phyloP scores from a whole-genome alignment of 2,797 vertebrate species.

The Trachops cirrhosus region DNA sequence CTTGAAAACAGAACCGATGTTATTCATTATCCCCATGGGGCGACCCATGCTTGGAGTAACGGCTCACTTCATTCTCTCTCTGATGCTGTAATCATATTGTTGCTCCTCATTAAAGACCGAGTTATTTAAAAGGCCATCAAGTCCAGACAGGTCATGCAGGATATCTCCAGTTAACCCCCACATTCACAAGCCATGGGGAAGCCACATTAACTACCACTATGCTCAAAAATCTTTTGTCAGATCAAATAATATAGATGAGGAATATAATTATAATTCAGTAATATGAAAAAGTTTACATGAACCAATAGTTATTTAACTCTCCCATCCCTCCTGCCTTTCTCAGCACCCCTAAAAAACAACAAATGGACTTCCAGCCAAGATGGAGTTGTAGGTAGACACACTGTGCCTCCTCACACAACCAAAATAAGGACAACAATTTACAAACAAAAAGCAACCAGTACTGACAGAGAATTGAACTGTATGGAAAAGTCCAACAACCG shows the following conservation, averaged over 20 bases:
- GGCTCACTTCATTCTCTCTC: neutral
- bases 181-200: neutral
- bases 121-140: neutral
- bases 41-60: neutral
- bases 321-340: neutral
- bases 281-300: constrained; percentile 14
- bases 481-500: too few relatives aligned
- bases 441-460: too few relatives aligned
- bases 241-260: neutral
- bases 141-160: neutral
- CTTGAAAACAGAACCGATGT: constrained; percentile 10
- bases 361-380: neutral
- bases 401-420: too few relatives aligned
- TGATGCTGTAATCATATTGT: neutral
- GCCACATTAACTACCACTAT: neutral
- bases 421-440: too few relatives aligned
- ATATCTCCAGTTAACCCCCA: neutral
- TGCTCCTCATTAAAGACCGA: neutral
- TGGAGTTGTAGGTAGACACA: too few relatives aligned
- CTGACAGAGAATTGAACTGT: too few relatives aligned
- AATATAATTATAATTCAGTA: neutral
- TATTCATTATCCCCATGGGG: neutral
- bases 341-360: constrained; percentile 1
- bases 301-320: constrained; percentile 17
- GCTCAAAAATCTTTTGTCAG: neutral